Evolutionary conservation across 2,888 invertebrate species (phyloP).

Genomic region (Drosophila melanosoma): DNA sequence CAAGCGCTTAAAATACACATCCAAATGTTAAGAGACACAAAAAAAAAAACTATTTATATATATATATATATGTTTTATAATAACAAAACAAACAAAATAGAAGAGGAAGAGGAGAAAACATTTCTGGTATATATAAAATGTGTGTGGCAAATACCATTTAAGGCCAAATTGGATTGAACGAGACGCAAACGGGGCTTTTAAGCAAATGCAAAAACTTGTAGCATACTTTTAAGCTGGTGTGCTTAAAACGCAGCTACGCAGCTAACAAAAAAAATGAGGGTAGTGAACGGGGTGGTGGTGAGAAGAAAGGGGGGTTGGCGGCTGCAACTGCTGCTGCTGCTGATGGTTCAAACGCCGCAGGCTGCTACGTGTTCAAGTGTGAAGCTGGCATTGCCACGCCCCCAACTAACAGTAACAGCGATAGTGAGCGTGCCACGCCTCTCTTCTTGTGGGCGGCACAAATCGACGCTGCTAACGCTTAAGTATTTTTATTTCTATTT

Average conservation of each 20-base stretch:
- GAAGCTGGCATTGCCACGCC: conserved; percentile 76
- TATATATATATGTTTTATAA: not conserved
- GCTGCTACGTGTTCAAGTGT: conserved; percentile 79
- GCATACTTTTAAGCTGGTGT: conserved; percentile 73
- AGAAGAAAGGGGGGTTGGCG: too few relatives aligned
- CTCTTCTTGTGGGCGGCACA: conserved; percentile 63
- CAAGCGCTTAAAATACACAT: conserved; percentile 62
- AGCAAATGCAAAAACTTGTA: conserved; percentile 74
- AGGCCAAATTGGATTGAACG: conserved; percentile 63
- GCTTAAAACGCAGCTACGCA: conserved; percentile 44
- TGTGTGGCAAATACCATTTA: conserved; percentile 44
- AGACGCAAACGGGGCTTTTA: conserved; percentile 62
- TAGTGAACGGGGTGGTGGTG: not conserved
- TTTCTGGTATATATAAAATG: conserved; percentile 39
- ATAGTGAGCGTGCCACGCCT: conserved; percentile 15
- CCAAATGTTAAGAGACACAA: conserved; percentile 35
- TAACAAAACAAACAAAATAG: conserved; percentile 3
- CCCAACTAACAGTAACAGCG: conserved; percentile 26
- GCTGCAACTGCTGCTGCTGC: too few relatives aligned
- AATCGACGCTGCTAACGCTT: conserved; percentile 75
- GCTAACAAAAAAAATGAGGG: not conserved
- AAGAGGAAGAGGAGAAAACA: conserved; percentile 20
- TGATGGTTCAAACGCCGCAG: conserved; percentile 50
- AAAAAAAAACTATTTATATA: not conserved
- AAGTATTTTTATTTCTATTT: conserved; percentile 48